phyloP scores from a whole-genome alignment of 2,113 vertebrate species.

The Cricetomys ansorgei region DNA sequence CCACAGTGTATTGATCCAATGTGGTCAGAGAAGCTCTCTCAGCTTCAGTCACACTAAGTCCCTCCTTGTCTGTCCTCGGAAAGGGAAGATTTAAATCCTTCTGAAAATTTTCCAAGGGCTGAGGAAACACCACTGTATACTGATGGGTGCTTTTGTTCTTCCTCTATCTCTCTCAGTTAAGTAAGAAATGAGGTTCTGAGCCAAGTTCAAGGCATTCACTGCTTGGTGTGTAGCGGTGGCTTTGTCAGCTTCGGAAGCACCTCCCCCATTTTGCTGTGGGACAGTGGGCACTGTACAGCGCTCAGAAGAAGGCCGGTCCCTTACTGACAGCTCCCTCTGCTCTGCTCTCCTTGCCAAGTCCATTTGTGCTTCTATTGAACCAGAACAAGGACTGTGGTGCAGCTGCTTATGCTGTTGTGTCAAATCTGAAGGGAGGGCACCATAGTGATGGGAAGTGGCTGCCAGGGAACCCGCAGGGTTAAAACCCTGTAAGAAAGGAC shows the following conservation, averaged over 20 bases:
- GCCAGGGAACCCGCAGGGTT: conserved; percentile 80
- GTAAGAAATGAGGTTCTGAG: conserved; percentile 18
- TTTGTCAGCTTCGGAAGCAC: background rate
- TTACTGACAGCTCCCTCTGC: conserved; percentile 5
- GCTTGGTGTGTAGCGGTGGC: background rate
- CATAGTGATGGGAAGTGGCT: conserved; percentile 73
- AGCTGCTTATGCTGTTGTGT: conserved; percentile 77
- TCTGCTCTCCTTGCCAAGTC: background rate
- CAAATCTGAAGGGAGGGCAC: conserved; percentile 72
- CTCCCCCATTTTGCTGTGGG: background rate
- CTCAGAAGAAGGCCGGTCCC: background rate
- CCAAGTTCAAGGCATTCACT: background rate
- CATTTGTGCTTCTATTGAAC: background rate
- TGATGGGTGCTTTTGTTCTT: background rate
- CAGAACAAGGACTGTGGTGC: conserved; percentile 56
- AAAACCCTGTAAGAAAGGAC: conserved; percentile 74
- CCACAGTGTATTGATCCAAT: rapidly evolving
- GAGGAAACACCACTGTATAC: background rate
- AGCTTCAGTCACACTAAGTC: background rate
- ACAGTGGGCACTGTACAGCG: background rate
- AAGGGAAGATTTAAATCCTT: background rate
- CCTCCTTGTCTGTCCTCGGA: background rate
- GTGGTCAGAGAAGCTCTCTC: background rate
- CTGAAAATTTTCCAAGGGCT: background rate
- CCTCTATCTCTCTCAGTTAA: conserved; percentile 15